Evolutionary conservation across 2,797 vertebrate genomes (phyloP).

Genomic region (Hoplostethus atlanticus): DNA sequence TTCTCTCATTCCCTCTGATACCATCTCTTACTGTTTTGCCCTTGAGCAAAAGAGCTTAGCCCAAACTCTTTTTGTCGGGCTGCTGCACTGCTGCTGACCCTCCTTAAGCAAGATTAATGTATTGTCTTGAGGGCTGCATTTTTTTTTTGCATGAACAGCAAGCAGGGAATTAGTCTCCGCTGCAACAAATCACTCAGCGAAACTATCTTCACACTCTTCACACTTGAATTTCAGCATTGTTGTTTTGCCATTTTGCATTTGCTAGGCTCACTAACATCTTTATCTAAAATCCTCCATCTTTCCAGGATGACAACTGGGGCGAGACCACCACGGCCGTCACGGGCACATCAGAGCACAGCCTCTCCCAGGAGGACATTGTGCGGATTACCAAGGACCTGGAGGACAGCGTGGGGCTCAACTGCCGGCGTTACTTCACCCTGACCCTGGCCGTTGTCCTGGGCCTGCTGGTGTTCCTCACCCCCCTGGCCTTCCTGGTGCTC

Average conservation of each 20-base stretch:
- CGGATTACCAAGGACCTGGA: constrained; percentile 97
- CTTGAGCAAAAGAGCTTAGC: background rate
- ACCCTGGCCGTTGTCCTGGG: constrained; percentile 88
- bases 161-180: background rate
- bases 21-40: constrained; percentile 1
- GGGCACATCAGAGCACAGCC: constrained; percentile 95
- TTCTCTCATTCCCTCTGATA: constrained; percentile 12
- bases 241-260: constrained; percentile 12
- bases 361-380: constrained; percentile 95
- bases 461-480: constrained; percentile 92
- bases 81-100: background rate
- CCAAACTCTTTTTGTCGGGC: background rate
- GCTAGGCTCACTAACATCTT: background rate
- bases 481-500: constrained; percentile 93
- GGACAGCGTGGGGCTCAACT: constrained; percentile 93
- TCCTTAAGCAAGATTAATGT: background rate
- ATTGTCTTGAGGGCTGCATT: background rate
- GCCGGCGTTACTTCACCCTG: constrained; percentile 90
- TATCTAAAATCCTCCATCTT: background rate
- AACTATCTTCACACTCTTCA: background rate
- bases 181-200: background rate
- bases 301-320: constrained; percentile 98
- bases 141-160: background rate
- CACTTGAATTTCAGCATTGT: background rate
- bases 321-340: constrained; percentile 97